A percentile compares a stretch with the other conserved stretches of the same genome.
Evolutionary conservation across 2,797 vertebrate genomes (phyloP).

Genomic region (Salarias fasciatus): DNA sequence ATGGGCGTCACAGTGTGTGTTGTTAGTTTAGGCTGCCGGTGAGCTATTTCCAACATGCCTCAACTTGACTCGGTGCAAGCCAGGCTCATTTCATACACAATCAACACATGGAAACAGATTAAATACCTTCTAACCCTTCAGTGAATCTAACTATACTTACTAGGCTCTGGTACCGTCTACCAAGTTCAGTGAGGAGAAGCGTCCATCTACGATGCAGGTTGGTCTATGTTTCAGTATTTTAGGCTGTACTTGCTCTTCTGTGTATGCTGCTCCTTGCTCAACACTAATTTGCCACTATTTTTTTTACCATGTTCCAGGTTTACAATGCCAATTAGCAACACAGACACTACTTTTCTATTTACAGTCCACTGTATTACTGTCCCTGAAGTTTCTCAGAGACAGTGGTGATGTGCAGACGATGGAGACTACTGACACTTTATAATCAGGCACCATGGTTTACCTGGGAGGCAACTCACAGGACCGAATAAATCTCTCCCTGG

Average conservation of each 20-base stretch:
- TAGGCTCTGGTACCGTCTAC: slow-evolving; percentile 71
- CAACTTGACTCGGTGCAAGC: slow-evolving; percentile 32
- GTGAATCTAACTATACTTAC: slow-evolving; percentile 58
- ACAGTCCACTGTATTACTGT: slow-evolving; percentile 1
- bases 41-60: slow-evolving; percentile 55
- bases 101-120: background rate
- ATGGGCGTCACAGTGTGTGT: too few relatives aligned
- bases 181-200: slow-evolving; percentile 71
- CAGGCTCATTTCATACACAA: slow-evolving; percentile 3
- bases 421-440: too few relatives aligned
- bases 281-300: background rate
- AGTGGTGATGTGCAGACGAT: too few relatives aligned
- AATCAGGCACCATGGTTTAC: too few relatives aligned
- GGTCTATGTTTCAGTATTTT: slow-evolving; percentile 50
- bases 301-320: slow-evolving; percentile 11
- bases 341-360: background rate
- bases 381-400: too few relatives aligned
- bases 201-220: slow-evolving; percentile 78
- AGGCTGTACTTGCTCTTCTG: slow-evolving; percentile 26
- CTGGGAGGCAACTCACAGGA: too few relatives aligned
- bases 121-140: slow-evolving; percentile 21
- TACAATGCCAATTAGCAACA: too few relatives aligned
- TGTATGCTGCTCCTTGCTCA: slow-evolving; percentile 33
- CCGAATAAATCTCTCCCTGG: too few relatives aligned
- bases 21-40: too few relatives aligned